Percentiles rank a stretch among this genome's conserved stretches.
Evolutionary conservation across 2,888 invertebrate genomes (phyloP).

Genomic region (Ernsta delagoae): DNA sequence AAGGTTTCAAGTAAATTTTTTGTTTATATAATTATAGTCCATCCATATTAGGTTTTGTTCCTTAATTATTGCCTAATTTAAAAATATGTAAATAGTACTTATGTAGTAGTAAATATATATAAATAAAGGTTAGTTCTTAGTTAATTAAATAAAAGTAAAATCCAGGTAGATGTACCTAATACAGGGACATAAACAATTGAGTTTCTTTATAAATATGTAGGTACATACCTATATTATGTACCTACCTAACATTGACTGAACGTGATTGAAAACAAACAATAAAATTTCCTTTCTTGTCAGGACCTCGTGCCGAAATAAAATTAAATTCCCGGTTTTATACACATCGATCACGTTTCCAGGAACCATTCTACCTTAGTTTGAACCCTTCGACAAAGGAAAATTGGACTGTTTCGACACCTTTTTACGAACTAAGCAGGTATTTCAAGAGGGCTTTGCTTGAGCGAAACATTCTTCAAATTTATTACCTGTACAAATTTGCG

Average conservation of each 20-base stretch:
- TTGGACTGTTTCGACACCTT: constrained; percentile 26
- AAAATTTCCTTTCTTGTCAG: constrained; percentile 5
- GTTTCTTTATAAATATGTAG: neutral
- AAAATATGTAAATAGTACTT: no score
- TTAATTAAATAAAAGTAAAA: no score
- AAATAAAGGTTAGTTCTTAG: no score
- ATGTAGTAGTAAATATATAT: no score
- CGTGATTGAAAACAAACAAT: neutral
- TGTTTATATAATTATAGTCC: no score
- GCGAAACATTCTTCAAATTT: neutral
- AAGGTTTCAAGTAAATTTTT: no score
- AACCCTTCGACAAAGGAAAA: constrained; percentile 24
- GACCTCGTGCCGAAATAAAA: constrained; percentile 10
- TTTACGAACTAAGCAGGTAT: neutral
- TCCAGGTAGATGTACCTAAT: neutral
- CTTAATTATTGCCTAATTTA: no score
- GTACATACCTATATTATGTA: no score
- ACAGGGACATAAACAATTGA: neutral
- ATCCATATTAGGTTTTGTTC: no score
- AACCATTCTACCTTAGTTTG: constrained; percentile 21
- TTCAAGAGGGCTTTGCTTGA: constrained; percentile 5
- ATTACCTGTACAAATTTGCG: neutral
- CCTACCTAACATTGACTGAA: constrained; percentile 3
- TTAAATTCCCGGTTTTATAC: constrained; percentile 18
- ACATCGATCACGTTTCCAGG: constrained; percentile 17